A percentile compares a stretch with the other conserved stretches of the same genome.
Evolutionary conservation across 2,888 invertebrate species (phyloP).

Genomic region (Drosophila anomelani): DNA sequence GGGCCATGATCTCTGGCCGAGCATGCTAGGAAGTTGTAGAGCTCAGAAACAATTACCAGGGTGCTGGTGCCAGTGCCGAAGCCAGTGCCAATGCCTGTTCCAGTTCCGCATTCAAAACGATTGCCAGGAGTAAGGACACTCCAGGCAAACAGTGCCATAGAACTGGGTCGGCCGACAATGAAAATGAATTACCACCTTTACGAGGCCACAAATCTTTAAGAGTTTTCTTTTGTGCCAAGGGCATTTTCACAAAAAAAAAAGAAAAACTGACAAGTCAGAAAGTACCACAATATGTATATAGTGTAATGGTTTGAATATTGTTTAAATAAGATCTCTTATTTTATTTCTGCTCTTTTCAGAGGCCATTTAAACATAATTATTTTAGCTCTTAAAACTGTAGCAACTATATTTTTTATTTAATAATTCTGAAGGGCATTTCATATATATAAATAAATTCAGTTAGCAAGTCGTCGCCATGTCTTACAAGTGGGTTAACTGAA

Average conservation of each 20-base stretch:
- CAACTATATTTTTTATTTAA: not conserved
- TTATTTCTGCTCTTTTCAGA: not conserved
- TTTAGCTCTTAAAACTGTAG: not conserved
- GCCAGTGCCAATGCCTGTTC: slow-evolving; percentile 3
- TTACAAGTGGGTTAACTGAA: slow-evolving; percentile 27
- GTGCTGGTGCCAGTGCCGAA: slow-evolving; percentile 11
- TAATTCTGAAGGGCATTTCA: not conserved
- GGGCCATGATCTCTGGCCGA: slow-evolving; percentile 43
- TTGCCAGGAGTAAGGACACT: slow-evolving; percentile 39
- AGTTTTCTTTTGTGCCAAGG: not conserved
- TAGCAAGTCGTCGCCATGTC: slow-evolving; percentile 8
- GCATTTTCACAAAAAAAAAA: not conserved
- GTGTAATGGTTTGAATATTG: not conserved
- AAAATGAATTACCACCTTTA: slow-evolving; percentile 31
- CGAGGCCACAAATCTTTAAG: slow-evolving; percentile 27
- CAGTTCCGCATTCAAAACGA: slow-evolving; percentile 5
- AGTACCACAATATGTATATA: not conserved
- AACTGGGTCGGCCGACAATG: slow-evolving; percentile 26
- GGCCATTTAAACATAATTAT: not conserved
- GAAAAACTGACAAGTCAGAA: not conserved
- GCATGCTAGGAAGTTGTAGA: slow-evolving; percentile 29
- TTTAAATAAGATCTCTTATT: not conserved
- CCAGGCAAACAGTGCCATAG: slow-evolving; percentile 13
- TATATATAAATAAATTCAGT: not conserved
- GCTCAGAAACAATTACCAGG: slow-evolving; percentile 36